Evolutionary conservation across 2,888 invertebrate genomes (phyloP), one percentile per base, ranked within the genome.

Genomic region (Stegophylla sp.): DNA sequence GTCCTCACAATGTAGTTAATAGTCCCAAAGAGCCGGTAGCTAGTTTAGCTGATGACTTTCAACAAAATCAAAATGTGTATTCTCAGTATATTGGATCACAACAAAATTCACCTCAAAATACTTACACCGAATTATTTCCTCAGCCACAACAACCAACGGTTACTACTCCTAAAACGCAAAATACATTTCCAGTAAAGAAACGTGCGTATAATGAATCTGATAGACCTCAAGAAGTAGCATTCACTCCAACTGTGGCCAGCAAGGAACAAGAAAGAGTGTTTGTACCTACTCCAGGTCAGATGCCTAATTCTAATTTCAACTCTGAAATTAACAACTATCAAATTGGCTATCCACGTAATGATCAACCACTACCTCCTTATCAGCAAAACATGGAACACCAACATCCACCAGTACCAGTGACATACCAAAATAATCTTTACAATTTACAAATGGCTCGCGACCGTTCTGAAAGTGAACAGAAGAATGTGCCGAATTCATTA

Each of bases 101-200:
- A 67, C 67, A 74, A 51, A 75, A 15, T 51, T 77, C 79, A 20
- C 69, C 82, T 43, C 79, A 72, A 53, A 81, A 43, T 28, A 74
- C 81, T 0, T 63, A 82, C 5, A 64, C 81, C 7, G 64, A 61
- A 59, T 48, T 81, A 23, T 71, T 76, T 53, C 79, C 74, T 26
- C 75, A 76, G n/a, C 75, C 45, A 34, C 69, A 64, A 34, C 82
- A 61, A 20, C 61, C 81, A 34, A n/a, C 67, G 20, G 20, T 61
- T 13, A 43, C 13, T 5, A 43, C 43, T 13, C 12, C 56, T n/a
- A 63, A 74, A 66, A 28, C 53, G 41, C 61, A 63, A 66, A 82
- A 81, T 53, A 15, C 71, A 34, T 77, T 67, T 84, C 91, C 91
- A 13, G 90, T 91, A 53, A 91, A 91, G 85, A 91, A 91, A 85